Evolutionary conservation across 2,888 invertebrate genomes (phyloP).

Genomic region (Hermaeophaga mercurialis): DNA sequence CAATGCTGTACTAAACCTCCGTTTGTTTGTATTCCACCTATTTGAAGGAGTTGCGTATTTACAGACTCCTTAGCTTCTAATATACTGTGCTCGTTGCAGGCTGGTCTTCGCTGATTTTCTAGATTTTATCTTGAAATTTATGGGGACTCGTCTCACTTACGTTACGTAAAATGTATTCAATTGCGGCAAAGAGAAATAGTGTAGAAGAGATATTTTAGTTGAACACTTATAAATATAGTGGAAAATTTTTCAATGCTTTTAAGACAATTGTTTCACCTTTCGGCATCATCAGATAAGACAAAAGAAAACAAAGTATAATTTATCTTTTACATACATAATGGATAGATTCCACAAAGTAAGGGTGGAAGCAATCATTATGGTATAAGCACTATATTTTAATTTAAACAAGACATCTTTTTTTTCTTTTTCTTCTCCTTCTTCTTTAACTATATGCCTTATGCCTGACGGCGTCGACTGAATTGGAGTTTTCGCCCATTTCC

Average conservation of each 20-base stretch:
- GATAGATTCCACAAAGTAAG: too few species aligned
- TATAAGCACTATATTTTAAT: too few species aligned
- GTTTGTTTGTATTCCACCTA: conserved; percentile 45
- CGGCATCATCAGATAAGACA: too few species aligned
- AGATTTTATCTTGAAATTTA: conserved; percentile 11
- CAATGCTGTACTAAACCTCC: conserved; percentile 33
- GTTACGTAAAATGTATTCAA: background rate
- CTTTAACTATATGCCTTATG: too few species aligned
- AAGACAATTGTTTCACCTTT: too few species aligned
- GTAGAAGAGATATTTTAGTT: background rate
- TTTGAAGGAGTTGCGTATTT: conserved; percentile 38
- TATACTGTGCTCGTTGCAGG: conserved; percentile 18
- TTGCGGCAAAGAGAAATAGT: background rate
- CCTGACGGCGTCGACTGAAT: too few species aligned
- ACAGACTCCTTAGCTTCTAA: conserved; percentile 34
- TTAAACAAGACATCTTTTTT: background rate
- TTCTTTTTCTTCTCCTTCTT: background rate
- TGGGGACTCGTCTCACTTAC: background rate
- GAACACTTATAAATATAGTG: too few species aligned
- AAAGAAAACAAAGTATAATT: too few species aligned
- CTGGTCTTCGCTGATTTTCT: background rate
- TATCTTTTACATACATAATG: too few species aligned
- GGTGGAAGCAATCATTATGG: too few species aligned
- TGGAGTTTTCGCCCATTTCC: too few species aligned
- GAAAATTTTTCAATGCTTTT: background rate